Conservation (phyloP, 2,113 vertebrate genomes). For the Semnornis frantzii region DNA sequence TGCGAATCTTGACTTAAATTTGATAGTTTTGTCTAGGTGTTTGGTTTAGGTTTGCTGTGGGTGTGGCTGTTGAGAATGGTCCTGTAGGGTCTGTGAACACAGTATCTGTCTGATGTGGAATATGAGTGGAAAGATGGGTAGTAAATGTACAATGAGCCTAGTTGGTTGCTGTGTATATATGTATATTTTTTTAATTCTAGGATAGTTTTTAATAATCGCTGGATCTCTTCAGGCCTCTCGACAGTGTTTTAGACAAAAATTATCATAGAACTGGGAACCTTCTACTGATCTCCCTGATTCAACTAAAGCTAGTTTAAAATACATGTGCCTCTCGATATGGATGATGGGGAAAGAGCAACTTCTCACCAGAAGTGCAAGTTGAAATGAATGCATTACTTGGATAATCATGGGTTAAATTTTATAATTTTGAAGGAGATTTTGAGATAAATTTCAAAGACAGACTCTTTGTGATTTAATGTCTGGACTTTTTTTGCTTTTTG, state of each 20-base stretch:
- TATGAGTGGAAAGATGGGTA: neutral
- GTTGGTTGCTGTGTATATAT: neutral
- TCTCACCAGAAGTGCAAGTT: neutral
- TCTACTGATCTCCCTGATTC: neutral
- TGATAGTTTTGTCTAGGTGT: neutral
- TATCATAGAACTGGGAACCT: neutral
- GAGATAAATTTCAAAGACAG: neutral
- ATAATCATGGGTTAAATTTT: neutral
- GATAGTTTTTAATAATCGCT: neutral
- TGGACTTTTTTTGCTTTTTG: slow-evolving; percentile 15
- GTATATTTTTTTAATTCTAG: neutral
- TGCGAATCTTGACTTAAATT: neutral
- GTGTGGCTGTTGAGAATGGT: neutral
- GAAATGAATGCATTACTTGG: neutral
- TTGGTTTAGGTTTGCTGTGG: neutral
- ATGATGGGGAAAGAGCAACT: neutral
- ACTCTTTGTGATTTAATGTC: slow-evolving; percentile 4
- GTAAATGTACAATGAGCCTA: neutral
- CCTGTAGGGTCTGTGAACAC: neutral
- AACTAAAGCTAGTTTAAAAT: neutral
- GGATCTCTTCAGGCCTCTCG: neutral
- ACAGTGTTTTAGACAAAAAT: neutral
- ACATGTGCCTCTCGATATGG: neutral
- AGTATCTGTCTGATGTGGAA: neutral
- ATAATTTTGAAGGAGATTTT: neutral